Percentiles rank a stretch among this genome's conserved stretches.
Evolutionary conservation across 2,888 invertebrate genomes (phyloP).

Genomic region (Trachelus troglodyta): DNA sequence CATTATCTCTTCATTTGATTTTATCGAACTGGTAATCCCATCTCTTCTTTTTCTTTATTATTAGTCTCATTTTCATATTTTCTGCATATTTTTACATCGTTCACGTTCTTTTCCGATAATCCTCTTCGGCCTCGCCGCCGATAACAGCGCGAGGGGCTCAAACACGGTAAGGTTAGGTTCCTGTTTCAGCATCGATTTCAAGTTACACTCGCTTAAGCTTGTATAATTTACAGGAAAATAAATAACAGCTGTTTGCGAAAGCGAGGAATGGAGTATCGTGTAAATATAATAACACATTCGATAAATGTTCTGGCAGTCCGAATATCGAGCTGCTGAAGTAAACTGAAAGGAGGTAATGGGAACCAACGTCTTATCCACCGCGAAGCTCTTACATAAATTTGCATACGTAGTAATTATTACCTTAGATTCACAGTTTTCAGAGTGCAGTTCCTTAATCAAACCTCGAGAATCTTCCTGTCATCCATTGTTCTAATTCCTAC

Average conservation of each 20-base stretch:
- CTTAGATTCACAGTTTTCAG: neutral
- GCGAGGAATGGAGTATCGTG: neutral
- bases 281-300: neutral
- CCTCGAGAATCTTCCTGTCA: too few species aligned
- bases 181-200: neutral
- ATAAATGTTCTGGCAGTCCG: neutral
- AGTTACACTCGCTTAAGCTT: neutral
- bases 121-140: neutral
- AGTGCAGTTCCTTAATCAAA: too few species aligned
- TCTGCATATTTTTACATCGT: neutral
- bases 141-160: neutral
- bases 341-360: neutral
- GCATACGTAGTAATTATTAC: neutral
- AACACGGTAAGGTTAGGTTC: neutral
- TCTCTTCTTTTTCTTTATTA: neutral
- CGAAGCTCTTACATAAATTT: neutral
- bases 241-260: slow-evolving; percentile 1
- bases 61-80: neutral
- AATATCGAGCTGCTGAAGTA: neutral
- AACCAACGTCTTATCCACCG: neutral
- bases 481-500: too few species aligned
- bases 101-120: neutral
- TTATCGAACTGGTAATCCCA: slow-evolving; percentile 30
- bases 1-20: slow-evolving; percentile 49
- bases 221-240: neutral